phyloP scores from a whole-genome alignment of 2,888 invertebrate species.

The Apocheima hispidaria region DNA sequence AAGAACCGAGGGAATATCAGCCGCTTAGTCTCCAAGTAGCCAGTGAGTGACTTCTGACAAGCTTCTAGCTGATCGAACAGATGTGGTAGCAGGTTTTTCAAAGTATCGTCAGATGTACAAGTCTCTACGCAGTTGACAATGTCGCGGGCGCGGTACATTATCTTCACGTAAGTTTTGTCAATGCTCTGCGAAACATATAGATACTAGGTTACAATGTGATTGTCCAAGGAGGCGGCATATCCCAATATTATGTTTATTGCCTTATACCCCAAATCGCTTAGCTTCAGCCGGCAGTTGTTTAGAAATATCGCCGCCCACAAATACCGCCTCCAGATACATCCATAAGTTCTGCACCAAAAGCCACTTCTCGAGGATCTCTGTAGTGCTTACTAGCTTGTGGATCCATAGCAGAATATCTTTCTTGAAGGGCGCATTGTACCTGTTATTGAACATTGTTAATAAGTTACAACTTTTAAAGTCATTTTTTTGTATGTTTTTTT shows the following conservation, averaged over 20 bases:
- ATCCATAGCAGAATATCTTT: slow-evolving; percentile 94
- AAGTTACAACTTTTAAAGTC: not conserved
- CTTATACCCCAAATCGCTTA: slow-evolving; percentile 89
- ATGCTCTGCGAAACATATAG: slow-evolving; percentile 87
- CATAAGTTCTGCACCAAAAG: slow-evolving; percentile 94
- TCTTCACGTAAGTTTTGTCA: slow-evolving; percentile 95
- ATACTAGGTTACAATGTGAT: not conserved
- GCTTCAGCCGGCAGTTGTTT: slow-evolving; percentile 94
- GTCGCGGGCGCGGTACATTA: slow-evolving; percentile 94
- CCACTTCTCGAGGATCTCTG: slow-evolving; percentile 95
- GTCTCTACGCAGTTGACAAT: slow-evolving; percentile 93
- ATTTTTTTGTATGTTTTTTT: no score
- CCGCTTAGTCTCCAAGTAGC: slow-evolving; percentile 93
- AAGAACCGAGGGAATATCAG: slow-evolving; percentile 95
- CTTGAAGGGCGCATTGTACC: slow-evolving; percentile 95
- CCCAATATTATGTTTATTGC: not conserved
- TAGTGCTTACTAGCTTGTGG: slow-evolving; percentile 91
- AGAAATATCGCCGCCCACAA: slow-evolving; percentile 96
- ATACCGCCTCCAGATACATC: slow-evolving; percentile 96
- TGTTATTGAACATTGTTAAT: slow-evolving; percentile 46
- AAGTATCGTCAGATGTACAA: slow-evolving; percentile 93
- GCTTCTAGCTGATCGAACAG: slow-evolving; percentile 94
- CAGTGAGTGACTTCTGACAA: slow-evolving; percentile 96
- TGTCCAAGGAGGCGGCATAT: no score
- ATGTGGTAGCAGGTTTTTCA: slow-evolving; percentile 92